Conservation (phyloP, 2,888 invertebrate genomes). For the Byasa hedistus region DNA sequence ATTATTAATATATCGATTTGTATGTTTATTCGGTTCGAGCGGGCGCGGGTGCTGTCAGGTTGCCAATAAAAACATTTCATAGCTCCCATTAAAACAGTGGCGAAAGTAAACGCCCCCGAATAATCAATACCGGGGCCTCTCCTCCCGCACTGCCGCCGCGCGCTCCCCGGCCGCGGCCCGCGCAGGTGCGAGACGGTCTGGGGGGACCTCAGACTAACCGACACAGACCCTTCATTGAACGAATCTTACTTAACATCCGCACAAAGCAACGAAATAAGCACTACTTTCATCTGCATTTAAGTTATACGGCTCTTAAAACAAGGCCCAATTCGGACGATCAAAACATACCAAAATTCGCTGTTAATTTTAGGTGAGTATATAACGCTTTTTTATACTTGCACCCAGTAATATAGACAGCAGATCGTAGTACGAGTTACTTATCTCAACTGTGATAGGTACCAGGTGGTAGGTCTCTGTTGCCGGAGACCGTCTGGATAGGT, state of each 20-base stretch:
- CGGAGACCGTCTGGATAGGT: too few relatives aligned
- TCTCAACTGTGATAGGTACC: too few relatives aligned
- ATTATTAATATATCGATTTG: constrained; percentile 54
- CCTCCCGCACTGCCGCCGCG: constrained; percentile 44
- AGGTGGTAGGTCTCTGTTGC: too few relatives aligned
- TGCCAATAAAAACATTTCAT: constrained; percentile 77
- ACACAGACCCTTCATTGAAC: neutral
- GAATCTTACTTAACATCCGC: neutral
- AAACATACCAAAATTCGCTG: too few relatives aligned
- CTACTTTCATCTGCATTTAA: too few relatives aligned
- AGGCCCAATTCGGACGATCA: too few relatives aligned
- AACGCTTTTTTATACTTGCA: too few relatives aligned
- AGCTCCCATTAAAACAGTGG: constrained; percentile 76
- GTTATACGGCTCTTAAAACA: too few relatives aligned
- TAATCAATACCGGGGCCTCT: constrained; percentile 61
- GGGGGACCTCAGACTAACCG: constrained; percentile 50
- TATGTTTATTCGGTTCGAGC: constrained; percentile 54
- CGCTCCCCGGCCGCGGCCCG: constrained; percentile 35
- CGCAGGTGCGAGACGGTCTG: constrained; percentile 33
- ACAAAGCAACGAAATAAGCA: too few relatives aligned
- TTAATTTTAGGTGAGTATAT: too few relatives aligned
- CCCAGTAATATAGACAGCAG: too few relatives aligned
- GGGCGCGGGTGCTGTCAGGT: constrained; percentile 54
- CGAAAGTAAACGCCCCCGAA: constrained; percentile 74
- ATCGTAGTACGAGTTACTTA: too few relatives aligned